Conservation (phyloP, 2,113 vertebrate species). For the Gorsachius goisagi region DNA sequence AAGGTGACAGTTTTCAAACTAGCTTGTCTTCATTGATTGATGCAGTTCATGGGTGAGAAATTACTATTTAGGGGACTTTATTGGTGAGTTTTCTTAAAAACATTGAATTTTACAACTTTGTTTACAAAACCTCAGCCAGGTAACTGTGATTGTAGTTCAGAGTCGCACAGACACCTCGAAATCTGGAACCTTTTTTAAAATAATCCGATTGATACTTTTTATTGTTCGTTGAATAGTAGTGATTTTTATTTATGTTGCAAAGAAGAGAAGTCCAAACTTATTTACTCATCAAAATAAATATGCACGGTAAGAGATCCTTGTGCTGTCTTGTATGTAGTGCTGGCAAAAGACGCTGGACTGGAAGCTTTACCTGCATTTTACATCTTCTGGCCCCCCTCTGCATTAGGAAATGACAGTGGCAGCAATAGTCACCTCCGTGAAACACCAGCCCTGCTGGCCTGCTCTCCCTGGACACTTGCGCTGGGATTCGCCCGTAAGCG, state of each 20-base stretch:
- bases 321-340: neutral
- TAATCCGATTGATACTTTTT: neutral
- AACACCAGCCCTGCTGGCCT: neutral
- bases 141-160: neutral
- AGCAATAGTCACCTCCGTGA: accelerated
- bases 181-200: neutral
- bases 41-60: neutral
- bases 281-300: neutral
- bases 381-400: neutral
- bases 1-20: neutral
- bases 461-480: neutral
- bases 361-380: neutral
- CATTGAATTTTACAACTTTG: neutral
- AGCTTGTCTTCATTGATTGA: neutral
- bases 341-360: neutral
- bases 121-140: neutral
- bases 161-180: neutral
- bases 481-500: accelerated
- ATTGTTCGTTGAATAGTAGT: neutral
- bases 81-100: neutral
- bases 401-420: accelerated
- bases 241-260: neutral
- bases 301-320: accelerated
- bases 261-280: neutral
- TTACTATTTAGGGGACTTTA: neutral